phyloP scores from a whole-genome alignment of 2,888 invertebrate genomes.

The Metopia argyrocephala region DNA sequence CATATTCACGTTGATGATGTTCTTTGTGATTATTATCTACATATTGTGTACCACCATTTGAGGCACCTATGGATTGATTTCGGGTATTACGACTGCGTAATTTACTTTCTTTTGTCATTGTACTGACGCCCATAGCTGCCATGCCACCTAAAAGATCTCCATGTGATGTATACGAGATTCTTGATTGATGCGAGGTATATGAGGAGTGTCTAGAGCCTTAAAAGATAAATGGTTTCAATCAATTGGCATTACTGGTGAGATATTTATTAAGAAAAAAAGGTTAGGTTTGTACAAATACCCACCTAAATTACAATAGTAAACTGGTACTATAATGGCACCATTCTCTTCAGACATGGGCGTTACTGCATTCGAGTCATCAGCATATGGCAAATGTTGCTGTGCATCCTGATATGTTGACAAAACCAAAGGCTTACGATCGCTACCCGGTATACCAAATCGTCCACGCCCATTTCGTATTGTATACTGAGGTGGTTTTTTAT shows the following conservation, averaged over 20 bases:
- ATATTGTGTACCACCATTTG: slow-evolving; percentile 80
- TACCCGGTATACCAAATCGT: slow-evolving; percentile 87
- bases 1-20: slow-evolving; percentile 84
- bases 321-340: slow-evolving; percentile 95
- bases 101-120: slow-evolving; percentile 89
- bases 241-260: background rate
- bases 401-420: slow-evolving; percentile 96
- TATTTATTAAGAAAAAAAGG: too few species aligned
- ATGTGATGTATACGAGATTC: slow-evolving; percentile 96
- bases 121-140: slow-evolving; percentile 78
- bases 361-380: slow-evolving; percentile 97
- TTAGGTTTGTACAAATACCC: slow-evolving; percentile 63
- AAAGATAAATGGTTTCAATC: background rate
- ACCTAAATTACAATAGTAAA: slow-evolving; percentile 92
- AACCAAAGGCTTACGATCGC: slow-evolving; percentile 95
- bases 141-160: slow-evolving; percentile 92
- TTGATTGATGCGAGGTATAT: slow-evolving; percentile 96
- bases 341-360: slow-evolving; percentile 99
- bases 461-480: slow-evolving; percentile 90
- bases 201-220: slow-evolving; percentile 93
- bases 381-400: slow-evolving; percentile 96
- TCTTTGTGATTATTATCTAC: slow-evolving; percentile 83
- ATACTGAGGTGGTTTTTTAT: slow-evolving; percentile 81
- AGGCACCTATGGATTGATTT: slow-evolving; percentile 83
- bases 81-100: slow-evolving; percentile 87